Percentiles rank a stretch among this genome's conserved stretches.
Evolutionary conservation across 2,888 invertebrate species (phyloP).

Genomic region (Plagodis pulveraria): DNA sequence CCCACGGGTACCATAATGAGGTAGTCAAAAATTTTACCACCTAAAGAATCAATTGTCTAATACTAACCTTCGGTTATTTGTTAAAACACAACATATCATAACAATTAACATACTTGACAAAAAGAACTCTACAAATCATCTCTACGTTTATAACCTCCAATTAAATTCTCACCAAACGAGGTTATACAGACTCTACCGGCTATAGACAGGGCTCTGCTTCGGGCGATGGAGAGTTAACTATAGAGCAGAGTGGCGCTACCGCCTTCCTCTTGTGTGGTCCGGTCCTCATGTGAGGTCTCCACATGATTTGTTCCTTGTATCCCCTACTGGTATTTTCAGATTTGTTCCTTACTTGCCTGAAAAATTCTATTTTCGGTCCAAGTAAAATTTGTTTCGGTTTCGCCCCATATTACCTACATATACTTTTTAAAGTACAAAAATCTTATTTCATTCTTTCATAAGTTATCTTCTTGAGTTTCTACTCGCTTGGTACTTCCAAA

Average conservation of each 20-base stretch:
- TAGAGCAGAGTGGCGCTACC: slow-evolving; percentile 52
- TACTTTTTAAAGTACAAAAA: no score
- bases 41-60: no score
- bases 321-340: no score
- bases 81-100: slow-evolving; percentile 15
- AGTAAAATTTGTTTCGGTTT: no score
- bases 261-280: slow-evolving; percentile 69
- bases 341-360: no score
- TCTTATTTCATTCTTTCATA: no score
- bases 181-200: background rate
- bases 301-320: no score
- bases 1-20: no score
- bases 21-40: background rate
- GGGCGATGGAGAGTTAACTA: slow-evolving; percentile 46
- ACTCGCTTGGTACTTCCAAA: no score
- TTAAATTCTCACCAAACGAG: slow-evolving; percentile 26
- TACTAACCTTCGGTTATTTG: slow-evolving; percentile 6
- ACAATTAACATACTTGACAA: slow-evolving; percentile 27
- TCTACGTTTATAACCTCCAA: slow-evolving; percentile 15
- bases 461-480: no score
- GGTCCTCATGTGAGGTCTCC: slow-evolving; percentile 56
- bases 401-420: no score
- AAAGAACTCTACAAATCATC: slow-evolving; percentile 21
- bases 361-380: no score
- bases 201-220: slow-evolving; percentile 29